phyloP scores from a whole-genome alignment of 2,113 vertebrate genomes.

The Microtus montanus region DNA sequence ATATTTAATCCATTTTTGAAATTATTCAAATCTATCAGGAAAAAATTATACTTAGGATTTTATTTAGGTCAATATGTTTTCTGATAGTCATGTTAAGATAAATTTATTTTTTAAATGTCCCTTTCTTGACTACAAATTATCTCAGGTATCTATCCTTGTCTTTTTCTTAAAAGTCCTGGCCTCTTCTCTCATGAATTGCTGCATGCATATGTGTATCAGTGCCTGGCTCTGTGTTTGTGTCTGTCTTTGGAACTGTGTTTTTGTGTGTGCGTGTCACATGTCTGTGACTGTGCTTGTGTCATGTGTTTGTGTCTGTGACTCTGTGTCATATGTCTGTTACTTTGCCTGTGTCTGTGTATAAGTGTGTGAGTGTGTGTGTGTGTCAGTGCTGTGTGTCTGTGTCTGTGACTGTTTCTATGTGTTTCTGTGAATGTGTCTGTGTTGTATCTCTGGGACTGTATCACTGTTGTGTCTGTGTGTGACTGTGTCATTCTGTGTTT shows the following conservation, averaged over 20 bases:
- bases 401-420: too few species aligned
- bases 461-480: neutral
- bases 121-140: neutral
- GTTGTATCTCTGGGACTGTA: neutral
- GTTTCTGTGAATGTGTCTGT: too few species aligned
- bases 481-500: too few species aligned
- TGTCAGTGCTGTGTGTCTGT: too few species aligned
- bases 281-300: neutral
- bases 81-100: neutral
- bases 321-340: neutral
- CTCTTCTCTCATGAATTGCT: neutral
- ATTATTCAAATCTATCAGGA: slow-evolving; percentile 26
- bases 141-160: neutral
- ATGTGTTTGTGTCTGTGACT: too few species aligned
- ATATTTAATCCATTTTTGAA: slow-evolving; percentile 29
- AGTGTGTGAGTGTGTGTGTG: too few species aligned
- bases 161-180: neutral
- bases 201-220: neutral
- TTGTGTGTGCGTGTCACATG: too few species aligned
- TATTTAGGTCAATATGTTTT: neutral
- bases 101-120: neutral
- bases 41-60: slow-evolving; percentile 16
- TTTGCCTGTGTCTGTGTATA: neutral
- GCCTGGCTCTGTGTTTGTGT: neutral
- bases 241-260: neutral